Evolutionary conservation across 2,797 vertebrate genomes (phyloP).

Genomic region (Peromyscus nudipes): DNA sequence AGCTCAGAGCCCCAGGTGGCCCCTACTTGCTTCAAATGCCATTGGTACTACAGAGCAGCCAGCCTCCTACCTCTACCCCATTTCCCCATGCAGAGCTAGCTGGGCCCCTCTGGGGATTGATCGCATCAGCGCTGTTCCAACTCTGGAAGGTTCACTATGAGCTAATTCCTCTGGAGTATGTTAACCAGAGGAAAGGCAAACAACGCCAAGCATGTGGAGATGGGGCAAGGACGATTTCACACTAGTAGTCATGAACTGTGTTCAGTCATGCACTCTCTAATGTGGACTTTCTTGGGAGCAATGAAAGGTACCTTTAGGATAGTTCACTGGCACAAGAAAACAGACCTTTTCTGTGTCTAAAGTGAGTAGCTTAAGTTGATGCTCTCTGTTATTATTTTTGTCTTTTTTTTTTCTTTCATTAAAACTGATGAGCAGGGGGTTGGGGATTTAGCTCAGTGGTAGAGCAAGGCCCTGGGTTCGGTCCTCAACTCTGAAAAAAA

Average conservation of each 20-base stretch:
- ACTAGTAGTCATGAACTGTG: conserved; percentile 47
- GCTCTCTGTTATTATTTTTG: conserved; percentile 56
- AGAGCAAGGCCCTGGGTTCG: too few species aligned
- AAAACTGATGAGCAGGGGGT: conserved; percentile 54
- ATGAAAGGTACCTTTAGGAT: conserved; percentile 49
- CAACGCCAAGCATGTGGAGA: conserved; percentile 14
- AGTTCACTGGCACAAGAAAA: conserved; percentile 43
- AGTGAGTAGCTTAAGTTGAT: conserved; percentile 41
- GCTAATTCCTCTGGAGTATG: conserved; percentile 47
- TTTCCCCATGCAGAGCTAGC: conserved; percentile 47
- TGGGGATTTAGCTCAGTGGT: too few species aligned
- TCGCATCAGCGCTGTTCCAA: conserved; percentile 48
- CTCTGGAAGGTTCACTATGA: conserved; percentile 67
- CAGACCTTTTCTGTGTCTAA: conserved; percentile 56
- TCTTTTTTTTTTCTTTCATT: not conserved
- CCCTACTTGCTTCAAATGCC: conserved; percentile 59
- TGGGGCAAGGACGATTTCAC: conserved; percentile 21
- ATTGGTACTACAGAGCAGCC: conserved; percentile 45
- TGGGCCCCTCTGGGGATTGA: conserved; percentile 44
- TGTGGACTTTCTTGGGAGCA: conserved; percentile 51
- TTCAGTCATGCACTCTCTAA: conserved; percentile 5
- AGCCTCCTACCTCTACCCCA: conserved; percentile 29
- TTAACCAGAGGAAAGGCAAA: conserved; percentile 70
- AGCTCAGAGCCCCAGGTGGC: not conserved
- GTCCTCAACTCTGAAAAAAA: too few species aligned